Evolutionary conservation across 2,888 invertebrate genomes (phyloP), one percentile per base, ranked within the genome.

Genomic region (Sminthurinus aureus): DNA sequence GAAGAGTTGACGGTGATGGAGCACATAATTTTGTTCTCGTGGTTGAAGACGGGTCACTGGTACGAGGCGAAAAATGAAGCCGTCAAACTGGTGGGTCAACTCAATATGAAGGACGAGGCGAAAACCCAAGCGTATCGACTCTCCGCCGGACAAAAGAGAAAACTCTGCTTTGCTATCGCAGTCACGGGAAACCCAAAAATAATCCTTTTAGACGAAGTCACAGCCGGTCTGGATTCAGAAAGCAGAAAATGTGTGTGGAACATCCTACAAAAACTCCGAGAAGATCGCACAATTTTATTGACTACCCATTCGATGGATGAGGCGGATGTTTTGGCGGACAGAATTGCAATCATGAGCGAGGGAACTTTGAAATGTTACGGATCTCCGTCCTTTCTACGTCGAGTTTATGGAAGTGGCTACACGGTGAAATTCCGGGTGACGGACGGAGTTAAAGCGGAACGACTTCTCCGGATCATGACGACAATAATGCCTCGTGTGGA

Each of bases 1-100:
- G 74, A 73, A 15, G 84, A 85, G 64, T 51, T 85, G 22, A 84
- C 84, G 3, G 83, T 85, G 15, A 82, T 82, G 69, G 85, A 85
- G 52, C 84, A 85, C 66, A 64, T 85, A 9, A 64, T 82, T 9
- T 38, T 85, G 18, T 85, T 85, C 78, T 67, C 83, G 0, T 85
- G 85, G 85, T 78, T 85, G 73, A 75, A 64, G 67, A 74, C 82
- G 13, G 82, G 80, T 22, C 75, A 79, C 0, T 84, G 82, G 84
- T 18, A 80, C 26, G 74, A 73, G 15, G 75, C 84, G 1, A 75
- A 38, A 15, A 69, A 66, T 20, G 80, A 82, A 51, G 75, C 82
- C n/a, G 20, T 12, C 12, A 75, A 74, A 24, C 15, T 84, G 4
- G 58, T 79, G 6, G 50, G 24, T 13, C 50, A 80, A 12, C 20